phyloP scores from a whole-genome alignment of 2,888 invertebrate species.

The Apamea crenata region DNA sequence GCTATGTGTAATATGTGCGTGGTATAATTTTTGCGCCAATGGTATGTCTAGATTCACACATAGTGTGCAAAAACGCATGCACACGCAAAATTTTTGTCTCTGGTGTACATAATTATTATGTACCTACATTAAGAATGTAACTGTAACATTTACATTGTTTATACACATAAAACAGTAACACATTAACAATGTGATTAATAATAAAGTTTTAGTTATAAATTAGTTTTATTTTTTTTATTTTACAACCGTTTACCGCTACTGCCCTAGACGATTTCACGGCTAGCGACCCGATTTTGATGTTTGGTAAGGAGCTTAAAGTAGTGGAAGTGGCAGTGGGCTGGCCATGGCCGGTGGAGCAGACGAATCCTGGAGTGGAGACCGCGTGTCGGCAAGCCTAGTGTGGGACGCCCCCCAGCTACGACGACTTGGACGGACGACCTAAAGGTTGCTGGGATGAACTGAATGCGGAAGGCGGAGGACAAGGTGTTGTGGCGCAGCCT shows the following conservation, averaged over 20 bases:
- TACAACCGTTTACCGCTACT: not conserved
- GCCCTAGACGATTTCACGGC: not conserved
- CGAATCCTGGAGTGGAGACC: too few relatives aligned
- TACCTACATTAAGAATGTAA: not conserved
- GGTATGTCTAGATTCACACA: not conserved
- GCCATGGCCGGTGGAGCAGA: too few relatives aligned
- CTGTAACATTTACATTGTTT: not conserved
- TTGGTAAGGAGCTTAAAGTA: not conserved
- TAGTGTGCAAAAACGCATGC: not conserved
- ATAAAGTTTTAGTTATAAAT: constrained; percentile 23
- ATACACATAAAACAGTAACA: not conserved
- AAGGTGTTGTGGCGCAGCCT: too few relatives aligned
- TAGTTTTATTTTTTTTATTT: constrained; percentile 2
- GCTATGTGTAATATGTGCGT: not conserved
- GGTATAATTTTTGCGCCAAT: too few relatives aligned
- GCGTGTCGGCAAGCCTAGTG: too few relatives aligned
- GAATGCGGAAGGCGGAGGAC: too few relatives aligned
- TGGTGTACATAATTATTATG: not conserved
- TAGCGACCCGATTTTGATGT: not conserved
- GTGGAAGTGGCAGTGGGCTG: too few relatives aligned
- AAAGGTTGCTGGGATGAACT: too few relatives aligned
- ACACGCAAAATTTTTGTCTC: not conserved
- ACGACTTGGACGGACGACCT: too few relatives aligned
- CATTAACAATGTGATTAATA: constrained; percentile 14
- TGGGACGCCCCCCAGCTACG: too few relatives aligned